Conservation (phyloP, 2,113 vertebrate genomes). For the Lipotes vexillifer region DNA sequence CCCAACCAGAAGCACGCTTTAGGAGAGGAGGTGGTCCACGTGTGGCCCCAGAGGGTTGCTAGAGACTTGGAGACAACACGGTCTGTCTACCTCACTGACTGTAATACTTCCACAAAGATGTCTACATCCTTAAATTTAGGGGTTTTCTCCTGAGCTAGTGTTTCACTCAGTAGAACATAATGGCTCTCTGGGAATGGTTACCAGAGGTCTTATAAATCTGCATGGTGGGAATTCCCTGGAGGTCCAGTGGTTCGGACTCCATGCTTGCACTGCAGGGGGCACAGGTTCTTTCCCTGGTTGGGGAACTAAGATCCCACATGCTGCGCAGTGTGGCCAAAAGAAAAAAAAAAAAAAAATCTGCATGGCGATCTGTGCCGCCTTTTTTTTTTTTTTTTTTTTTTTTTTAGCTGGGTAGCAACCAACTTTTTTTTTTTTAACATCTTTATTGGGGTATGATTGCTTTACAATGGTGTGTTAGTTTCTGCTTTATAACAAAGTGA, state of each 20-base stretch:
- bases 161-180: conserved; percentile 36
- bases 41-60: not conserved
- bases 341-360: not conserved
- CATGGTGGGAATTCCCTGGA: not conserved
- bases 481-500: no score
- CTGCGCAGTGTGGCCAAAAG: not conserved
- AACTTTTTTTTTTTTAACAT: no score
- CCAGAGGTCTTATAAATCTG: conserved; percentile 34
- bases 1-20: not conserved
- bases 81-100: conserved; percentile 25
- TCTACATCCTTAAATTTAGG: conserved; percentile 8
- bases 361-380: not conserved
- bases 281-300: not conserved
- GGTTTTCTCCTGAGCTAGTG: conserved; percentile 12
- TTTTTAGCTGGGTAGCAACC: no score
- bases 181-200: not conserved
- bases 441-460: no score
- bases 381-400: not conserved
- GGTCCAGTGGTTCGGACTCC: not conserved
- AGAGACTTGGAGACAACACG: not conserved
- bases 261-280: not conserved
- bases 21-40: not conserved
- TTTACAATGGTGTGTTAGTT: no score
- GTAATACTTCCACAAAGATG: not conserved
- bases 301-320: not conserved